Conservation (phyloP, 2,113 vertebrate genomes). For the Sorex araneus region DNA sequence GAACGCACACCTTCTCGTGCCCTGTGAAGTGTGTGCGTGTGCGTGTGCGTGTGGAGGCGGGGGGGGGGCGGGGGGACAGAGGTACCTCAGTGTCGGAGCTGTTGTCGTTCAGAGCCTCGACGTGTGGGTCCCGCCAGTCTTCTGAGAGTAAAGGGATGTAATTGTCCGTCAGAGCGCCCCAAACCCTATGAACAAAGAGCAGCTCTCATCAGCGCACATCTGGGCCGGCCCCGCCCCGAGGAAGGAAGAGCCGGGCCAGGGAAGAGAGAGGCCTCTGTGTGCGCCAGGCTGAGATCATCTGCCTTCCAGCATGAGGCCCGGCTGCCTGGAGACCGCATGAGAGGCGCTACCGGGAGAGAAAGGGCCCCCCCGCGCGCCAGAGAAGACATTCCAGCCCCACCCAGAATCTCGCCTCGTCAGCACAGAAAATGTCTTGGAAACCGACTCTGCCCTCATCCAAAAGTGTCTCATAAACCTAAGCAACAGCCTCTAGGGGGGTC, state of each 20-base stretch:
- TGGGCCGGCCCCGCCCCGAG: slow-evolving; percentile 67
- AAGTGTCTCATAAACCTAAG: not conserved
- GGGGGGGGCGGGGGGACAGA: not conserved
- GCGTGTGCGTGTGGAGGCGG: too few species aligned
- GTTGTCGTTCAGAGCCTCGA: slow-evolving; percentile 94
- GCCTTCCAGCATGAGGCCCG: slow-evolving; percentile 65
- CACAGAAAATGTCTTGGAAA: not conserved
- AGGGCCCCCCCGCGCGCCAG: not conserved
- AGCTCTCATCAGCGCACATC: slow-evolving; percentile 82
- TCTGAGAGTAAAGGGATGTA: slow-evolving; percentile 92
- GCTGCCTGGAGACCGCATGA: slow-evolving; percentile 40
- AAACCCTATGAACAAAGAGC: slow-evolving; percentile 92
- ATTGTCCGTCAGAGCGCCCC: slow-evolving; percentile 97
- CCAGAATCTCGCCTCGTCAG: not conserved
- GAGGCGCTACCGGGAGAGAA: not conserved
- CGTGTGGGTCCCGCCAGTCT: slow-evolving; percentile 92
- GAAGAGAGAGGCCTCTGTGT: slow-evolving; percentile 70
- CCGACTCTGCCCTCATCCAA: not conserved
- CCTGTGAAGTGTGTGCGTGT: not conserved
- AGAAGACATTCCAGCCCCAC: not conserved
- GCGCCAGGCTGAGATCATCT: slow-evolving; percentile 82
- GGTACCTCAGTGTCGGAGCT: slow-evolving; percentile 94
- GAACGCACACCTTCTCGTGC: slow-evolving; percentile 58
- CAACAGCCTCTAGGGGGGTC: too few species aligned
- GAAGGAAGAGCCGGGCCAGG: slow-evolving; percentile 61